These are phyloP conservation scores for Darevskia mixta DNA, from an alignment of 2,797 vertebrate genomes.

Conservation along the genomic window DNA sequence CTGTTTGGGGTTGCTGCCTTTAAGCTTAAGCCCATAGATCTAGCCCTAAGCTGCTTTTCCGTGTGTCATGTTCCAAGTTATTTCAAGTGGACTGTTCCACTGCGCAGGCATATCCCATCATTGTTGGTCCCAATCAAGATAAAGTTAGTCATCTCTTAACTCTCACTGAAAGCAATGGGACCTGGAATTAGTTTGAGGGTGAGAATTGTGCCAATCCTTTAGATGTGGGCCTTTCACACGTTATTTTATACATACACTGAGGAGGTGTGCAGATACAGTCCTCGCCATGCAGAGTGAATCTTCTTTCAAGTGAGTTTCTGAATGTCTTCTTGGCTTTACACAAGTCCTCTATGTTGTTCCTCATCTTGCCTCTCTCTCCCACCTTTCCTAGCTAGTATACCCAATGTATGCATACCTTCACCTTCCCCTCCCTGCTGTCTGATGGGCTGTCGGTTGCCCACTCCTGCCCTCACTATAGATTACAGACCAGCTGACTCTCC, in stretches of 20 bases:
- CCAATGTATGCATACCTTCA: not conserved
- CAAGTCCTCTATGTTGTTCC: not conserved
- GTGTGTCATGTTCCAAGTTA: not conserved
- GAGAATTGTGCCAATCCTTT: no score
- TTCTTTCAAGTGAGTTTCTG: not conserved
- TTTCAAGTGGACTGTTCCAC: no score
- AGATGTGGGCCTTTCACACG: no score
- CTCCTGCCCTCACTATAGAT: conserved; percentile 10
- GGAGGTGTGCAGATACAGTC: no score
- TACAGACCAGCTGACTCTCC: not conserved
- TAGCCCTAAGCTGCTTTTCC: not conserved
- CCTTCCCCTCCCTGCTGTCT: not conserved
- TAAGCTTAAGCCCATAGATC: not conserved
- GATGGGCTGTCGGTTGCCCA: not conserved
- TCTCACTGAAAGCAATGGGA: no score
- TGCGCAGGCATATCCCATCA: no score
- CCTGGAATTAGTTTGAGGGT: no score
- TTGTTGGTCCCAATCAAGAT: no score
- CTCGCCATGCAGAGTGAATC: not conserved
- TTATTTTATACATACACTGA: no score
- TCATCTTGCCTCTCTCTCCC: not conserved
- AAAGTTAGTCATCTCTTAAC: no score
- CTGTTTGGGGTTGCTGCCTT: not conserved
- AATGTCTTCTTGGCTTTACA: not conserved
- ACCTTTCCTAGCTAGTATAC: not conserved